Percentiles rank a stretch among this genome's conserved stretches.
phyloP scores from a whole-genome alignment of 2,113 vertebrate species.

The Rhinolophus ferrumequinum region DNA sequence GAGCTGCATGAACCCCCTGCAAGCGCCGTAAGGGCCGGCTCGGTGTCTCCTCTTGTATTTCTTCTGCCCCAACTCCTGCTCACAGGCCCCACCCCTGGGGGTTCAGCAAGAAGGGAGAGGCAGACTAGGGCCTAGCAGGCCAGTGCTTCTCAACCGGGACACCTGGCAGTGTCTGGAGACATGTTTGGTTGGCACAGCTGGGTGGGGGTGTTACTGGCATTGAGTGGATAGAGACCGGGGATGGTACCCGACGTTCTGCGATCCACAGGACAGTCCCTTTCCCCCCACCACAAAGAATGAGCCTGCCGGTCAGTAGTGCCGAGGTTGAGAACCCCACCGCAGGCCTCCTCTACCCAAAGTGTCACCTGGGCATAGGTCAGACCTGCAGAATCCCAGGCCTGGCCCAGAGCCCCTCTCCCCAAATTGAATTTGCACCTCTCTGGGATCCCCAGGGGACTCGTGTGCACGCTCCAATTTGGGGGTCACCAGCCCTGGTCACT shows the following conservation, averaged over 20 bases:
- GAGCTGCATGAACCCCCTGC: background rate
- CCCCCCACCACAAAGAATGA: background rate
- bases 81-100: background rate
- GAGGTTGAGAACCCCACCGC: background rate
- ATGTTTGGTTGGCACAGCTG: too few species aligned
- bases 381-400: background rate
- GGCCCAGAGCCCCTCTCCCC: background rate
- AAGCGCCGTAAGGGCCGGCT: background rate
- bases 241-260: fast-evolving
- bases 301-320: background rate
- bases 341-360: background rate
- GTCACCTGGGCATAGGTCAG: background rate
- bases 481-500: background rate
- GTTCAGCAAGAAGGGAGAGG: background rate
- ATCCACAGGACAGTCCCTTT: too few species aligned
- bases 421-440: background rate
- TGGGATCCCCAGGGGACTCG: fast-evolving
- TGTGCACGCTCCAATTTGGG: background rate
- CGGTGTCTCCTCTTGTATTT: background rate
- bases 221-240: too few species aligned
- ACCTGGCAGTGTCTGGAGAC: background rate
- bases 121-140: background rate
- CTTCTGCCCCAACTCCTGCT: background rate
- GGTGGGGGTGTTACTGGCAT: background rate
- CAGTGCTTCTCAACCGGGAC: background rate